These are phyloP conservation scores for Mixornis gularis DNA, from an alignment of 2,113 vertebrate genomes.

Conservation along the genomic window DNA sequence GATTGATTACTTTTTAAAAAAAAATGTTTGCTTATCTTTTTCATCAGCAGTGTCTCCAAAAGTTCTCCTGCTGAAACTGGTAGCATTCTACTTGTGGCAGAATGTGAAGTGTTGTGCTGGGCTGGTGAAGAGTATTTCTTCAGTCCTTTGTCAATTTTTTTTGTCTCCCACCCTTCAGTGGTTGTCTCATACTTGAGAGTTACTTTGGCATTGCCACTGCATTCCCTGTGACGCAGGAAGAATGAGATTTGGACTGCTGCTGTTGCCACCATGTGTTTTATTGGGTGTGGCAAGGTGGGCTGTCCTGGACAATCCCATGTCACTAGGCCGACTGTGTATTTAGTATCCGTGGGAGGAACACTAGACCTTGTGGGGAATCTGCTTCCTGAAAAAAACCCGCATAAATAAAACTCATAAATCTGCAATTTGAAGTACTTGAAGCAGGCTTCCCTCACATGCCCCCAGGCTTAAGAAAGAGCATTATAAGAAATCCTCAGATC, in stretches of 20 bases:
- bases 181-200: background rate
- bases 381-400: background rate
- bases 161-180: background rate
- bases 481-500: background rate
- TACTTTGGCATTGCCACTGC: background rate
- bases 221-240: background rate
- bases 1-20: background rate
- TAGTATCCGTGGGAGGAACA: background rate
- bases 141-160: background rate
- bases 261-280: background rate
- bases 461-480: background rate
- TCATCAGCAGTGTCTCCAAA: background rate
- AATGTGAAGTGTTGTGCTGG: background rate
- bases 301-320: background rate
- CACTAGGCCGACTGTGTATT: background rate
- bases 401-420: background rate
- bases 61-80: background rate
- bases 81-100: accelerated
- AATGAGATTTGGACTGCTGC: background rate
- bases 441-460: background rate
- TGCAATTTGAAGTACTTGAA: background rate
- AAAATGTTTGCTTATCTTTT: background rate
- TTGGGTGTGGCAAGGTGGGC: background rate
- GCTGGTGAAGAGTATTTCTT: background rate
- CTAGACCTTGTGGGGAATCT: background rate